Evolutionary conservation across 1,140 invertebrate species (phyloP).

Genomic region (Drosophila serrata): DNA sequence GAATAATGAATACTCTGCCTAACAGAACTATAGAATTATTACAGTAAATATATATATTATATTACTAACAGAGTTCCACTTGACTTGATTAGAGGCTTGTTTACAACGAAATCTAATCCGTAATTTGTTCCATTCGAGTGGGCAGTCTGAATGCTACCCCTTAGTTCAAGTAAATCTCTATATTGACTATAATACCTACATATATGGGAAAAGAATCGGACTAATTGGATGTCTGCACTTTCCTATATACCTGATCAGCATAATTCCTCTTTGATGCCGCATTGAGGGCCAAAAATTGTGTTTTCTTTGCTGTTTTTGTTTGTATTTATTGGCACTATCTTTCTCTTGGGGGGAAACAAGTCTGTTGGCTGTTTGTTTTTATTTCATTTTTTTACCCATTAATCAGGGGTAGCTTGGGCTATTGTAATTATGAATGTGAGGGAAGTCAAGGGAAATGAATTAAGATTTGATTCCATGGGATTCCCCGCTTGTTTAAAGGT

Average conservation of each 20-base stretch:
- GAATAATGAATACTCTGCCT: conserved; percentile 19
- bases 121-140: conserved; percentile 33
- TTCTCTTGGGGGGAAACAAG: conserved; percentile 32
- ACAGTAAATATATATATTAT: not conserved
- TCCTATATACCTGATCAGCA: conserved; percentile 21
- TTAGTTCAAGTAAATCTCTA: conserved; percentile 17
- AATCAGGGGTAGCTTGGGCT: conserved; percentile 13
- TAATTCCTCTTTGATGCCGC: conserved; percentile 40
- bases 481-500: conserved; percentile 4
- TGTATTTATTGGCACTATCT: conserved; percentile 37
- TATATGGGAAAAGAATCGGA: not conserved
- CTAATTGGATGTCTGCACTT: conserved; percentile 27
- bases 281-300: conserved; percentile 40
- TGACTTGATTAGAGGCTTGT: not conserved
- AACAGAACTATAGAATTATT: no score
- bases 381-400: conserved; percentile 8
- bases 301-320: conserved; percentile 6
- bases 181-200: not conserved
- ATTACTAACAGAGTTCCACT: conserved; percentile 18
- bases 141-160: not conserved
- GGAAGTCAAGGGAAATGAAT: not conserved
- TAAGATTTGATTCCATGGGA: not conserved
- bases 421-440: not conserved
- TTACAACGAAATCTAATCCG: conserved; percentile 11
- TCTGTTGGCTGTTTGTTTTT: conserved; percentile 21